Percentiles rank a stretch among this genome's conserved stretches.
phyloP scores from a whole-genome alignment of 2,888 invertebrate genomes.

The Unio delphinus region DNA sequence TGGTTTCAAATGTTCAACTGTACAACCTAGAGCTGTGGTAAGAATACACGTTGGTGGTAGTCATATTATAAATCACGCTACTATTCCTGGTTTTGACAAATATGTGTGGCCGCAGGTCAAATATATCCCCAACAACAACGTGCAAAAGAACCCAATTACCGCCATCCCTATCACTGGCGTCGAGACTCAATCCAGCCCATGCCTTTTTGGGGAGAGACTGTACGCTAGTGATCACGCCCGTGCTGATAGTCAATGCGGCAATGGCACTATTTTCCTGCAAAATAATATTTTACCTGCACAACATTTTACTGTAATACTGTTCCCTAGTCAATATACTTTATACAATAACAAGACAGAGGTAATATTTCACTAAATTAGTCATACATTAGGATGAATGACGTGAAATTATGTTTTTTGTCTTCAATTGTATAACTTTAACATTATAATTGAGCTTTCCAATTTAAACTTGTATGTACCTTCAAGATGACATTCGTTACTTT shows the following conservation, averaged over 20 bases:
- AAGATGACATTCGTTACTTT: no score
- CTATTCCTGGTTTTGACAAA: not conserved
- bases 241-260: slow-evolving; percentile 34
- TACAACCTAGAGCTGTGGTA: no score
- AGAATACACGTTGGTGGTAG: not conserved
- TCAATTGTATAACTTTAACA: no score
- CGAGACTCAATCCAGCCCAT: slow-evolving; percentile 39
- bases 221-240: slow-evolving; percentile 22
- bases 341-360: no score
- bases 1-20: no score
- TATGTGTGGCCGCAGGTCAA: not conserved
- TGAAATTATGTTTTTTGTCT: no score
- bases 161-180: slow-evolving; percentile 51
- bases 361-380: no score
- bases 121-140: not conserved
- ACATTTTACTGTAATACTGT: no score
- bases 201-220: slow-evolving; percentile 38
- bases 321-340: no score
- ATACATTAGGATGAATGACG: no score
- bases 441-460: no score
- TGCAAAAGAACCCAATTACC: slow-evolving; percentile 26
- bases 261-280: slow-evolving; percentile 53
- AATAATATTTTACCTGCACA: not conserved
- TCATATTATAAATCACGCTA: not conserved
- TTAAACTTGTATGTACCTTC: no score